Evolutionary conservation across 1,140 invertebrate genomes (phyloP).

Genomic region (Ctenoplectra terminalis): DNA sequence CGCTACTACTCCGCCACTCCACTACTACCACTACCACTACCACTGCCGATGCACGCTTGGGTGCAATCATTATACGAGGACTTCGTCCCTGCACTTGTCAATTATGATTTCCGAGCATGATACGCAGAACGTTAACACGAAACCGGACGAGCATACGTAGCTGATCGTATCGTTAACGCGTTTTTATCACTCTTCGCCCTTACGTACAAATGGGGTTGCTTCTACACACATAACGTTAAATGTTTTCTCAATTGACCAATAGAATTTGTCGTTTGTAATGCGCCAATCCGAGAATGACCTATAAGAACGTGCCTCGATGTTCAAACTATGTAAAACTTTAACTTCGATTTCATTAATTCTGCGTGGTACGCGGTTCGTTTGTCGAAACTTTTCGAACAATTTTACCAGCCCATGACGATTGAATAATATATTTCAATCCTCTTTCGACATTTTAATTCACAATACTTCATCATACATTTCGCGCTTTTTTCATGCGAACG

Average conservation of each 20-base stretch:
- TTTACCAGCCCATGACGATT: background rate
- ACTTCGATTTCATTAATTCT: background rate
- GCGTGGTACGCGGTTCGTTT: background rate
- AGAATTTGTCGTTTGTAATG: background rate
- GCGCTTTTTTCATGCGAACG: background rate
- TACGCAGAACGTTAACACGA: background rate
- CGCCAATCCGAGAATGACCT: background rate
- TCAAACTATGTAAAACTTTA: background rate
- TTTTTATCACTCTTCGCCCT: slow-evolving; percentile 21
- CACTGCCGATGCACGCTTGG: background rate
- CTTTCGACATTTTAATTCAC: background rate
- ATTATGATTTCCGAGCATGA: slow-evolving; percentile 41
- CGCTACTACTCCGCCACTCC: background rate
- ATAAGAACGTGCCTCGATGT: background rate
- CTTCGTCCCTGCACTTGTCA: slow-evolving; percentile 12
- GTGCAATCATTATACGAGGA: too few species aligned
- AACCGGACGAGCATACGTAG: slow-evolving; percentile 11
- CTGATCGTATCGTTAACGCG: background rate
- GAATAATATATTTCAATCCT: too few species aligned
- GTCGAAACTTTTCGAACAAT: too few species aligned
- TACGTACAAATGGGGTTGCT: slow-evolving; percentile 37
- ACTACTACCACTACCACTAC: background rate
- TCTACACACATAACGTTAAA: background rate
- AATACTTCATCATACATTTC: background rate
- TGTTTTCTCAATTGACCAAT: slow-evolving; percentile 18